Base-by-base conservation (phyloP, 2,888 invertebrate species). In the Syrista parreyssii region DNA sequence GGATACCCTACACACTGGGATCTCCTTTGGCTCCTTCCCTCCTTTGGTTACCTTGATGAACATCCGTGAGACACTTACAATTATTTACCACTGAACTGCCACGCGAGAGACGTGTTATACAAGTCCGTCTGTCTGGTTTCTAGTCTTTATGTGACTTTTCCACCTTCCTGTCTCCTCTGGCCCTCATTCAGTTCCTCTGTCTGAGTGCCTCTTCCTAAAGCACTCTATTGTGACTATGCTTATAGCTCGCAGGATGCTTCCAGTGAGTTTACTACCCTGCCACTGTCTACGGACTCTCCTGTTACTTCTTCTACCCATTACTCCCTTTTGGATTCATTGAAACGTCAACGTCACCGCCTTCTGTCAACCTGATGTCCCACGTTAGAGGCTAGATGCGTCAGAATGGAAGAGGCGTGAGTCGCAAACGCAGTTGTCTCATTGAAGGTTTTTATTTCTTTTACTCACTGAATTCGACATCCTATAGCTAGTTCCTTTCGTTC, bases 291-390 rank as follows among this genome's bases (percentile, higher is more conserved):
- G 55, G 15, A 55, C 55, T 9, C 23, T 15, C 23, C 23, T 55
- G 23, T 55, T 55, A 55, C 55, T 23, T 55, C 55, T 55, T 55
- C 55, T 55, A 55, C 55, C 23, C 55, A 15, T 55, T 55, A 55
- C 55, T 55, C 55, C 55, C 55, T 55, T 55, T 55, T 23, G 55
- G 55, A 55, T 55, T 55, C 55, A 55, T 55, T 55, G 55, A 23
- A 55, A 55, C 55, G 55, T 55, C 55, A 71, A 71, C 71, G 71
- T 71, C 71, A 71, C 32, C 71, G 71, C 33, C 71, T 31, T 32
- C 71, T 71, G 71, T 71, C 71, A 71, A 71, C 71, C 32, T 31
- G 32, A 71, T 33, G 31, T 31, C 71, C 71, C 71, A 71, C 32
- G 71, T 23, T 31, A 55, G 55, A 55, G 55, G 23, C 55, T 55